These are phyloP conservation scores for Automeris io DNA, from an alignment of 2,888 invertebrate genomes.

Conservation along the genomic window DNA sequence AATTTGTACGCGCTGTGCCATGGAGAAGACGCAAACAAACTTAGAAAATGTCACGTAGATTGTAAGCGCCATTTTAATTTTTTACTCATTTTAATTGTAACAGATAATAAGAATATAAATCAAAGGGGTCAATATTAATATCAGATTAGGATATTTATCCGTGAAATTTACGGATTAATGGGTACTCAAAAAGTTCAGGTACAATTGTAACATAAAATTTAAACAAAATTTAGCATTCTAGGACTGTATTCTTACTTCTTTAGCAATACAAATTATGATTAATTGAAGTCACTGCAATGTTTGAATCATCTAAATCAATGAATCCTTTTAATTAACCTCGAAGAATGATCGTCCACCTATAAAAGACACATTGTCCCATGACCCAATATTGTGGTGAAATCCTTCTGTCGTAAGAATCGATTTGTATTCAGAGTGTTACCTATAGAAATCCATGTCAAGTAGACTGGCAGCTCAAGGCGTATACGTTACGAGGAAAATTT, in stretches of 20 bases:
- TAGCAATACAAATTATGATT: neutral
- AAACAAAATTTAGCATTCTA: neutral
- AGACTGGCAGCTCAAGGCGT: conserved; percentile 57
- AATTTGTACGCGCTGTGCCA: conserved; percentile 96
- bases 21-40: conserved; percentile 95
- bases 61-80: too few relatives aligned
- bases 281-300: conserved; percentile 10
- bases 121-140: too few relatives aligned
- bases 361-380: conserved; percentile 52
- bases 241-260: neutral
- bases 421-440: conserved; percentile 67
- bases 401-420: conserved; percentile 63
- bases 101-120: too few relatives aligned
- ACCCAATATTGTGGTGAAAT: conserved; percentile 74
- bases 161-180: too few relatives aligned
- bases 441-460: conserved; percentile 76
- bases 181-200: too few relatives aligned
- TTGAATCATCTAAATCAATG: conserved; percentile 23
- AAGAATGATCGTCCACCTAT: conserved; percentile 32
- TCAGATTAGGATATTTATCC: too few relatives aligned
- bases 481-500: conserved; percentile 61
- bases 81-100: too few relatives aligned
- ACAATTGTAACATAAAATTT: too few relatives aligned
- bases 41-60: conserved; percentile 96
- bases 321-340: conserved; percentile 42